A percentile compares a stretch with the other conserved stretches of the same genome.
Evolutionary conservation across 2,113 vertebrate genomes (phyloP).

Genomic region (Enhydra lutris): DNA sequence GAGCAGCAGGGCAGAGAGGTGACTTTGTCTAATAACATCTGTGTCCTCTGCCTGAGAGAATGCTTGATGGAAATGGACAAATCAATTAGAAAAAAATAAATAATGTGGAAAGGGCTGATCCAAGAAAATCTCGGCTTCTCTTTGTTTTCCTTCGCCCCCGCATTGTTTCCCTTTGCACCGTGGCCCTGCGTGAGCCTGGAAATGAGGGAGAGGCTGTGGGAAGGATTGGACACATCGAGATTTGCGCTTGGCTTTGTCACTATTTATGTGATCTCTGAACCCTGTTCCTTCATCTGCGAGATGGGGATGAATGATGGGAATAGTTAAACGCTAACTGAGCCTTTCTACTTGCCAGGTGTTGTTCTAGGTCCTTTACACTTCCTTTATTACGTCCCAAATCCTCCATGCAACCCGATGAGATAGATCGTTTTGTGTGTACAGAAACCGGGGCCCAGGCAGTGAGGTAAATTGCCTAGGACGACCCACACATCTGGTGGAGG

Average conservation of each 20-base stretch:
- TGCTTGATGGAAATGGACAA: constrained; percentile 6
- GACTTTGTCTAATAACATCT: constrained; percentile 46
- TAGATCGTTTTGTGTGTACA: not conserved
- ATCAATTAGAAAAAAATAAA: constrained; percentile 37
- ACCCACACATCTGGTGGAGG: not conserved
- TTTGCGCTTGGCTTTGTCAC: not conserved
- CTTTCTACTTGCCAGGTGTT: not conserved
- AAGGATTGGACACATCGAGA: not conserved
- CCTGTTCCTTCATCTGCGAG: not conserved
- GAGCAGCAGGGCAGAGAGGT: not conserved
- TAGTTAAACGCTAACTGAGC: not conserved
- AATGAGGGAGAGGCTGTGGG: not conserved
- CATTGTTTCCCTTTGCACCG: not conserved
- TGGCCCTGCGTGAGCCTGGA: not conserved
- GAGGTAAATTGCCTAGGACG: not conserved
- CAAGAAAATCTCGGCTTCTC: not conserved
- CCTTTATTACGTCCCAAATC: not conserved
- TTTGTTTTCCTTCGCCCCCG: constrained; percentile 24
- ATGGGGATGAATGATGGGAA: not conserved
- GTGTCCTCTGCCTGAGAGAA: constrained; percentile 21
- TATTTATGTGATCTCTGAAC: not conserved
- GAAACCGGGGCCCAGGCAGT: not conserved
- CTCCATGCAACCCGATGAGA: not conserved
- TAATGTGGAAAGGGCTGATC: not conserved
- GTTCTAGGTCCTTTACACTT: not conserved